Base-by-base conservation (phyloP, 2,113 vertebrate species). In the Ascaphus truei region DNA sequence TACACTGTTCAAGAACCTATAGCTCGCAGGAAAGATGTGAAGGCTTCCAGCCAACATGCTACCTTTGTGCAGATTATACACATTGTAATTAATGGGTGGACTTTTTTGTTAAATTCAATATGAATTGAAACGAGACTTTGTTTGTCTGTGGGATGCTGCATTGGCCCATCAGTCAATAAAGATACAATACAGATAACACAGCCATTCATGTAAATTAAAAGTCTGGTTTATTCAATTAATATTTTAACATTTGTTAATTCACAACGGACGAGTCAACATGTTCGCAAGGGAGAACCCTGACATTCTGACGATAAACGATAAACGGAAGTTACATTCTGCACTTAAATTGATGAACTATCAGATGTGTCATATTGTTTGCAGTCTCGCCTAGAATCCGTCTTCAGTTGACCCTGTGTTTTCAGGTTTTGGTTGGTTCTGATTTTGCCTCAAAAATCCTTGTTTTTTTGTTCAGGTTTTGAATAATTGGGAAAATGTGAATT, bases 171-270 rank as follows among this genome's bases (percentile, higher is more conserved):
- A 15, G 25, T 52, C 62, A 48, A 23, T 33, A 62, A 8, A 48
- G 26, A n/a, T 26, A n/a, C n/a, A 22, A 27, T 53, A 20, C 23
- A 53, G 27, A 31, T 62, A 62, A 6, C 27, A 3, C 23, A 26
- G 48, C n/a, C 22, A 65, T 63, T 63, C 31, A 34, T 27, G 60
- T 48, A 22, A 50, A 63, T 50, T 51, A 53, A 16, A 65, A 65
- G 47, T 31, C 10, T 65, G 33, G 22, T 23, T 52, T 52, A 39
- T 29, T 39, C 51, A 27, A 29, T 53, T 31, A 52, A 65, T 65
- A 65, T 65, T 65, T 65, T 65, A 65, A 37, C 47, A 65, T 52
- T 65, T 52, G 30, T 39, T 11, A 18, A 65, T 65, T 65, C 23
- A 27, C 48, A n/a, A 29, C 23, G 3, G 25, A 65, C 20, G 7